Evolutionary conservation across 2,113 vertebrate genomes (phyloP).

Genomic region (Jacana jacana): DNA sequence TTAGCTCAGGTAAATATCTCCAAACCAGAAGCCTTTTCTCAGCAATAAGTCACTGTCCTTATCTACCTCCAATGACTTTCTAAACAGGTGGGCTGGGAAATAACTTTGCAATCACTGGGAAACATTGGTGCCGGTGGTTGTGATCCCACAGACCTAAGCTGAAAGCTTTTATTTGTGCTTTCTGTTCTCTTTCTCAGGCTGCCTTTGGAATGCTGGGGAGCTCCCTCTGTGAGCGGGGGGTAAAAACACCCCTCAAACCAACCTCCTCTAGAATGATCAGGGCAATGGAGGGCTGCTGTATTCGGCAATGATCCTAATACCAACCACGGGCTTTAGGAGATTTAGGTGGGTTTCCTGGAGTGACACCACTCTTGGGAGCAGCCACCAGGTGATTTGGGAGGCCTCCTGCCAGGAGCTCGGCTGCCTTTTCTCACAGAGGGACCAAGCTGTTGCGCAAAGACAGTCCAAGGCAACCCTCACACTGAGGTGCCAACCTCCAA

Average conservation of each 20-base stretch:
- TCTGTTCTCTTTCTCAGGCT: neutral
- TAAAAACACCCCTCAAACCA: neutral
- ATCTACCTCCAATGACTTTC: constrained; percentile 44
- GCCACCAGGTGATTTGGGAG: neutral
- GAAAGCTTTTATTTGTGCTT: neutral
- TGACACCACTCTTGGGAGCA: neutral
- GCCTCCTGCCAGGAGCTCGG: neutral
- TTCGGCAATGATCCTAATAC: neutral
- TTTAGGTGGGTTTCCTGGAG: neutral
- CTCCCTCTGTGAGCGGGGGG: neutral
- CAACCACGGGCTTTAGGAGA: neutral
- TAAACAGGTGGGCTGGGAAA: constrained; percentile 24
- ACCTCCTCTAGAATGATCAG: neutral
- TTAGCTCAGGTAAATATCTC: constrained; percentile 43
- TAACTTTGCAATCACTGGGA: neutral
- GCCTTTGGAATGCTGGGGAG: neutral
- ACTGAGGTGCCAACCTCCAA: neutral
- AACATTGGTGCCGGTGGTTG: neutral
- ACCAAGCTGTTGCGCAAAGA: neutral
- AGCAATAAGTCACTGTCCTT: constrained; percentile 44
- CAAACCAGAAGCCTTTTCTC: constrained; percentile 22
- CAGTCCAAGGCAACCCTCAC: neutral
- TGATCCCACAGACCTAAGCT: neutral
- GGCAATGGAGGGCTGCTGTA: neutral
- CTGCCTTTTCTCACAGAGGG: neutral